These are phyloP conservation scores for Diorhabda sublineata DNA, from an alignment of 1,140 invertebrate genomes.

Conservation along the genomic window DNA sequence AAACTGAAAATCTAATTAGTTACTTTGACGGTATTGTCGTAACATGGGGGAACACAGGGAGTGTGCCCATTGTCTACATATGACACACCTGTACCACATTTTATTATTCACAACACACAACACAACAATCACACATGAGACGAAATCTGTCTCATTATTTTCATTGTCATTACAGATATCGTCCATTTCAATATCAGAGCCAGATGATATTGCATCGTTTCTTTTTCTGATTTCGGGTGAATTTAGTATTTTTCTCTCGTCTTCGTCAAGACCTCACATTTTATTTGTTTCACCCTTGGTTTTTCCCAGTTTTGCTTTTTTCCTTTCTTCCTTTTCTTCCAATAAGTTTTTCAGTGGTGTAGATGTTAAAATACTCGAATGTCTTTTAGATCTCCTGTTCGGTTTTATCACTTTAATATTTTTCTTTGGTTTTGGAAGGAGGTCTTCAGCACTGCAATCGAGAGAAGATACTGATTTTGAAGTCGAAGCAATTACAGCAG, in stretches of 20 bases:
- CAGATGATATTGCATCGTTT: not conserved
- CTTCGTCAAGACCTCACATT: not conserved
- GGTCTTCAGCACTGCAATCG: too few relatives aligned
- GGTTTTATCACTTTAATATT: conserved; percentile 8
- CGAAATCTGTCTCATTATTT: not conserved
- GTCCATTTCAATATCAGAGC: too few relatives aligned
- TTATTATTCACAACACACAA: conserved; percentile 14
- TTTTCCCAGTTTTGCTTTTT: conserved; percentile 8
- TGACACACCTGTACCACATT: conserved; percentile 23
- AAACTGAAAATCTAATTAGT: conserved; percentile 3
- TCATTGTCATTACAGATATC: too few relatives aligned
- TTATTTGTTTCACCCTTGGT: conserved; percentile 5
- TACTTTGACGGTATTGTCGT: conserved; percentile 12
- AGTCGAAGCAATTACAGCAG: not conserved
- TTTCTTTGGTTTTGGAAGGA: conserved; percentile 16
- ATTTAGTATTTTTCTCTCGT: conserved; percentile 5
- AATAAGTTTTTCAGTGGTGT: too few relatives aligned
- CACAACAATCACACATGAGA: conserved; percentile 1
- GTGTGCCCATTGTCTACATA: conserved; percentile 4
- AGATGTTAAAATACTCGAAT: not conserved
- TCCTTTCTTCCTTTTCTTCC: not conserved
- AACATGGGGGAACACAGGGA: conserved; percentile 4
- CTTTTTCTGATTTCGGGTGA: conserved; percentile 7
- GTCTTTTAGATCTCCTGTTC: not conserved
- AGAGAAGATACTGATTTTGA: too few relatives aligned